Percentiles rank a stretch among this genome's conserved stretches.
Evolutionary conservation across 2,797 vertebrate genomes (phyloP).

Genomic region (Microhierax caerulescens): DNA sequence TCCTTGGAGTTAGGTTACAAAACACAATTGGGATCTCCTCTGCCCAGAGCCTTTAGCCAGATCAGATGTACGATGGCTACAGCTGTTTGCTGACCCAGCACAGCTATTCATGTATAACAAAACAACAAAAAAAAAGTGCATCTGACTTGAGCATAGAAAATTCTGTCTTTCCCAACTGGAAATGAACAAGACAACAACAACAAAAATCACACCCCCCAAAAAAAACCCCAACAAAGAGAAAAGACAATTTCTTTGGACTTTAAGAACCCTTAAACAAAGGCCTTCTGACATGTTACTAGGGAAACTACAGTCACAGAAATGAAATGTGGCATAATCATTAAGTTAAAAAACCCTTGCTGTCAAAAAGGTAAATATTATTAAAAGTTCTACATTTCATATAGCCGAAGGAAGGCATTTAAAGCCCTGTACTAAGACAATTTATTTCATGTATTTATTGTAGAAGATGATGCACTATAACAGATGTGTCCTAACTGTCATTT

Average conservation of each 20-base stretch:
- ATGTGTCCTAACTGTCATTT: neutral
- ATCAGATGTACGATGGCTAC: neutral
- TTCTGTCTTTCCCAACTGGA: neutral
- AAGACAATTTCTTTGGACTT: neutral
- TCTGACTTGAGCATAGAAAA: neutral
- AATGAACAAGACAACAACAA: neutral
- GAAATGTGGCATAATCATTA: neutral
- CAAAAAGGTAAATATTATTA: neutral
- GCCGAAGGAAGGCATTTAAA: neutral
- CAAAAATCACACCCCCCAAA: neutral
- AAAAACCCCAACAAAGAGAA: neutral
- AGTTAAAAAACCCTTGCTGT: neutral
- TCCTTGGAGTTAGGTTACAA: neutral
- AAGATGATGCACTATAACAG: neutral
- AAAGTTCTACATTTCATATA: neutral
- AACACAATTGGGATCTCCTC: neutral
- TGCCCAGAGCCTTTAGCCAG: neutral
- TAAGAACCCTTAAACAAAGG: neutral
- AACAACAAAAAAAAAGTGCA: neutral
- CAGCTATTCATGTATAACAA: neutral
- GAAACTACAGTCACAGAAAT: slow-evolving; percentile 5
- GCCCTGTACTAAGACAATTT: neutral
- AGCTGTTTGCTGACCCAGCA: neutral
- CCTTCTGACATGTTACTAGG: slow-evolving; percentile 22
- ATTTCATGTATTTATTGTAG: neutral